phyloP scores from a whole-genome alignment of 2,113 vertebrate genomes.

The Grammatotria lemairii region DNA sequence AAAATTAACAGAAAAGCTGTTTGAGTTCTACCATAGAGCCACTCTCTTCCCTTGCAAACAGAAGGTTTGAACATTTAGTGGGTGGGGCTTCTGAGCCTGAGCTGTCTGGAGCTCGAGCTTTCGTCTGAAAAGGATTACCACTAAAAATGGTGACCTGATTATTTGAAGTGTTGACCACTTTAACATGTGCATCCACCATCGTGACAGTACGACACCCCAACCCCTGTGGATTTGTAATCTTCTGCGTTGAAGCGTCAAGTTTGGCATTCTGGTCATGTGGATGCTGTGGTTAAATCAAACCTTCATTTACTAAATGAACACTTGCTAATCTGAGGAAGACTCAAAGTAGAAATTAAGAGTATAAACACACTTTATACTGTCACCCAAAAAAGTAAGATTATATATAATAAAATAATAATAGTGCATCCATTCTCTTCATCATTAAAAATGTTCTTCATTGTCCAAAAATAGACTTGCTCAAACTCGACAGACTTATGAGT shows the following conservation, averaged over 20 bases:
- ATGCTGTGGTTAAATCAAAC: neutral
- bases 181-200: neutral
- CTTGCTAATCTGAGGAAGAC: neutral
- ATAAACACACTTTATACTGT: neutral
- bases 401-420: neutral
- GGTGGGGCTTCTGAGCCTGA: neutral
- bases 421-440: neutral
- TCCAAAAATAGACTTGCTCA: neutral
- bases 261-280: neutral
- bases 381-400: neutral
- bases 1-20: neutral
- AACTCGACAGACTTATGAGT: neutral
- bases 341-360: neutral
- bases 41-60: neutral
- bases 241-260: neutral
- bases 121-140: neutral
- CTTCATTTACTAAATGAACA: neutral
- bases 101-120: neutral
- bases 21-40: neutral
- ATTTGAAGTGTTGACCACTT: neutral
- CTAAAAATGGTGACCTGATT: neutral
- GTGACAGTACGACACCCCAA: neutral
- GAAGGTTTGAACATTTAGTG: neutral
- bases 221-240: neutral
- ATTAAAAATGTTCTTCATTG: neutral